These are phyloP conservation scores for Dallia pectoralis DNA, from an alignment of 2,797 vertebrate species.

Conservation along the genomic window DNA sequence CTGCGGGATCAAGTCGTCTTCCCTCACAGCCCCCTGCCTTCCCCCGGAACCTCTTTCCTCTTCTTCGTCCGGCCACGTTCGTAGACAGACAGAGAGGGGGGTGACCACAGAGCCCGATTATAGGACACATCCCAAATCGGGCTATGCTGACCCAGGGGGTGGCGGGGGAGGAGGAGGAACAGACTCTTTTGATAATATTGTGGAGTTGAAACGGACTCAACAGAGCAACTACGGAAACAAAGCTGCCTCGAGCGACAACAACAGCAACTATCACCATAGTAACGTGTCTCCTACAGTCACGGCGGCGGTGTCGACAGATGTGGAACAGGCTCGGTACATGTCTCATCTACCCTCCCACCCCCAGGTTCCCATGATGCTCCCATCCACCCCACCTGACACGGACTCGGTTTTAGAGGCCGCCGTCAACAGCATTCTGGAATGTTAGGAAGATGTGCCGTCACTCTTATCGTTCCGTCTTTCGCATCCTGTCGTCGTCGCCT, in stretches of 20 bases:
- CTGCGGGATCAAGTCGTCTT: slow-evolving; percentile 81
- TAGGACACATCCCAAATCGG: slow-evolving; percentile 74
- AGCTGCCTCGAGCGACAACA: slow-evolving; percentile 39
- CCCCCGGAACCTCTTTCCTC: slow-evolving; percentile 43
- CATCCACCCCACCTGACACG: slow-evolving; percentile 83
- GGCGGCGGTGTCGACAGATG: slow-evolving; percentile 43
- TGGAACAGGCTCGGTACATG: slow-evolving; percentile 33
- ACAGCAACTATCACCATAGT: slow-evolving; percentile 47
- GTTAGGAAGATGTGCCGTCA: slow-evolving; percentile 71
- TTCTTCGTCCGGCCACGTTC: slow-evolving; percentile 35
- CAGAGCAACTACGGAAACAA: slow-evolving; percentile 63
- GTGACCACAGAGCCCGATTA: slow-evolving; percentile 54
- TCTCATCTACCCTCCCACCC: slow-evolving; percentile 40
- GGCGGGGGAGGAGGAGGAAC: slow-evolving; percentile 51
- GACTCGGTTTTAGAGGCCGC: slow-evolving; percentile 98
- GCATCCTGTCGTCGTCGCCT: slow-evolving; percentile 1
- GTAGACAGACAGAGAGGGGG: slow-evolving; percentile 43
- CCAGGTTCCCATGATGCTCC: slow-evolving; percentile 66
- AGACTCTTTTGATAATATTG: slow-evolving; percentile 74
- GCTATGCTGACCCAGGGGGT: slow-evolving; percentile 70
- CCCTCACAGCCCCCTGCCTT: slow-evolving; percentile 44
- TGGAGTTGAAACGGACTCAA: slow-evolving; percentile 85
- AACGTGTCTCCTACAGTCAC: slow-evolving; percentile 54
- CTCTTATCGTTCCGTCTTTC: slow-evolving; percentile 44
- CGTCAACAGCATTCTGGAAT: slow-evolving; percentile 99